phyloP scores from a whole-genome alignment of 2,113 vertebrate genomes.

The Phodopus roborovskii region DNA sequence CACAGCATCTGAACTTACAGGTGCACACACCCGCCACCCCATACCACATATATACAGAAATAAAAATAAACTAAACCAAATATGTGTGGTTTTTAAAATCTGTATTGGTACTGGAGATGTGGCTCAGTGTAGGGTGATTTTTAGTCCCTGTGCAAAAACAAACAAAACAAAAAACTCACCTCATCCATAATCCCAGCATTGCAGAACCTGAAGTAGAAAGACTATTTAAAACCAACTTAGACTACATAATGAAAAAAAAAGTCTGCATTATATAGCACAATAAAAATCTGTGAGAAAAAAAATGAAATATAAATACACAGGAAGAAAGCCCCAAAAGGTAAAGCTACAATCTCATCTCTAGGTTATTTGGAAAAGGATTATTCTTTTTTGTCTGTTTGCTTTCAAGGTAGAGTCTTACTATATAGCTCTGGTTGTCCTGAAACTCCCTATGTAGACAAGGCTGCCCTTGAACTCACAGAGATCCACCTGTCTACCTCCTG shows the following conservation, averaged over 20 bases:
- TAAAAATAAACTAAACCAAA: background rate
- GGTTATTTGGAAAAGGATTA: background rate
- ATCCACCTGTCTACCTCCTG: background rate
- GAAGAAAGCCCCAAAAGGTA: background rate
- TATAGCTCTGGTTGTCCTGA: background rate
- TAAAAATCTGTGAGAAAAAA: background rate
- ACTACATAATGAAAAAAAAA: background rate
- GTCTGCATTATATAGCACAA: background rate
- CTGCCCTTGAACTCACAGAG: background rate
- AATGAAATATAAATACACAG: background rate
- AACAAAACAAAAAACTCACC: background rate
- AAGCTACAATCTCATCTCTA: background rate
- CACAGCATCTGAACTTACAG: background rate
- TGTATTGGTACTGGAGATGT: background rate
- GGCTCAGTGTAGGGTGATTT: background rate
- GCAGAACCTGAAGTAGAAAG: background rate
- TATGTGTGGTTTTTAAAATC: background rate
- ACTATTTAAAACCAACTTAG: background rate
- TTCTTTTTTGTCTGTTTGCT: background rate
- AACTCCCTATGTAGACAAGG: background rate
- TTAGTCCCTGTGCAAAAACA: background rate
- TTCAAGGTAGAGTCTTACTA: background rate
- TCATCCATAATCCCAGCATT: background rate
- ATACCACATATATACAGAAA: background rate
- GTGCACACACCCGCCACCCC: background rate